Conservation (phyloP, 92 coral and sea anemone species). For the Heliopora coerulea region DNA sequence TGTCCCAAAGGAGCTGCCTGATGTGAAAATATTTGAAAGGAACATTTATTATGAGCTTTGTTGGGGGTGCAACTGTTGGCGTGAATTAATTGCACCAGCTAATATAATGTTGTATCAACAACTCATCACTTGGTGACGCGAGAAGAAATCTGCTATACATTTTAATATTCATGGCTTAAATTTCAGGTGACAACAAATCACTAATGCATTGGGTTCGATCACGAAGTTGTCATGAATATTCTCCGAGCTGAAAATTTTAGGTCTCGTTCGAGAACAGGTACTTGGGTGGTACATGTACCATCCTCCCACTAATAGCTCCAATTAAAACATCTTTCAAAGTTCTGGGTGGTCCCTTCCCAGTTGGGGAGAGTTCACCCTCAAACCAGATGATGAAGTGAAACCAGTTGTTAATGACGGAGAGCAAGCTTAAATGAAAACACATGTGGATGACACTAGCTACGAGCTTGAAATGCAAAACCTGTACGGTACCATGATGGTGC, state of each 20-base stretch:
- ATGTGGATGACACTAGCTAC: not conserved
- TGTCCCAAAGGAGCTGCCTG: too few relatives aligned
- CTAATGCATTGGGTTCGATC: too few relatives aligned
- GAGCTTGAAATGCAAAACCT: not conserved
- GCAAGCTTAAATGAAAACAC: not conserved
- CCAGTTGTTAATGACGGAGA: not conserved
- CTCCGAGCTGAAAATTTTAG: too few relatives aligned
- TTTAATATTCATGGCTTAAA: too few relatives aligned
- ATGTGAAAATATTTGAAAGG: too few relatives aligned
- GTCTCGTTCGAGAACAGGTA: too few relatives aligned
- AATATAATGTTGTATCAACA: conserved; percentile 29
- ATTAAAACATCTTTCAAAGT: not conserved
- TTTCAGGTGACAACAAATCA: too few relatives aligned
- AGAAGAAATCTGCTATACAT: too few relatives aligned
- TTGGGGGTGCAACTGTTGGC: not conserved
- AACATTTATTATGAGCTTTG: too few relatives aligned
- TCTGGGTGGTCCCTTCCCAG: not conserved
- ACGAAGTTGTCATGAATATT: too few relatives aligned
- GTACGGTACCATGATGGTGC: not conserved
- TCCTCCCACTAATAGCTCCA: not conserved
- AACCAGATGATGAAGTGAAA: not conserved
- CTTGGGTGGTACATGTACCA: too few relatives aligned
- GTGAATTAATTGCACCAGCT: conserved; percentile 6
- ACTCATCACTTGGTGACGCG: not conserved
- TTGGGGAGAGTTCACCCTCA: not conserved